Evolutionary conservation across 2,113 vertebrate species (phyloP).

Genomic region (Neotoma lepida): DNA sequence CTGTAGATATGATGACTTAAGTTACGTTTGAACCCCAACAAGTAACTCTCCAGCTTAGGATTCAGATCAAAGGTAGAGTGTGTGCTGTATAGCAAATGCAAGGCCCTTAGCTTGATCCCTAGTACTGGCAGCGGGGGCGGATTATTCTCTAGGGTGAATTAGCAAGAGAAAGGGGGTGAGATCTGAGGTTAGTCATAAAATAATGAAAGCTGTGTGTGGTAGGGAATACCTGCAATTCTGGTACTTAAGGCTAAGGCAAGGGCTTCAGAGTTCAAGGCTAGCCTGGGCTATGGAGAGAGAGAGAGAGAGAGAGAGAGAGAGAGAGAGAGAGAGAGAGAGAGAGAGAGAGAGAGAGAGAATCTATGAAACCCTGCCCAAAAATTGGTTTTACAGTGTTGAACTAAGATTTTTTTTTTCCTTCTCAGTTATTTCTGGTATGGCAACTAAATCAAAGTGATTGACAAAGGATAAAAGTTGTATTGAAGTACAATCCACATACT

Average conservation of each 20-base stretch:
- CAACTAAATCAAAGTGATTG: conserved; percentile 25
- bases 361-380: background rate
- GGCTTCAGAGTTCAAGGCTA: background rate
- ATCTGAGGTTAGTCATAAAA: background rate
- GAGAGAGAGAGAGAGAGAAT: background rate
- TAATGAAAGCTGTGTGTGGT: background rate
- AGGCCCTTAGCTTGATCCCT: background rate
- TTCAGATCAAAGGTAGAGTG: background rate
- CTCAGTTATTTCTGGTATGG: conserved; percentile 47
- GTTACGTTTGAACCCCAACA: background rate
- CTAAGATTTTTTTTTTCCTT: conserved; percentile 22
- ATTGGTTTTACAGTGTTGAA: background rate
- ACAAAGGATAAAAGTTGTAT: background rate
- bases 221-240: no score
- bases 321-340: no score
- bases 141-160: background rate
- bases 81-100: background rate
- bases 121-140: background rate
- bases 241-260: background rate
- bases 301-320: no score
- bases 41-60: background rate
- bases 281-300: no score
- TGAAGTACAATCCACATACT: background rate
- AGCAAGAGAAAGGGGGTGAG: background rate
- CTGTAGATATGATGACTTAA: background rate